Evolutionary conservation across 2,113 vertebrate species (phyloP), one percentile per base, ranked within the genome.

Genomic region (Sturnus vulgaris): DNA sequence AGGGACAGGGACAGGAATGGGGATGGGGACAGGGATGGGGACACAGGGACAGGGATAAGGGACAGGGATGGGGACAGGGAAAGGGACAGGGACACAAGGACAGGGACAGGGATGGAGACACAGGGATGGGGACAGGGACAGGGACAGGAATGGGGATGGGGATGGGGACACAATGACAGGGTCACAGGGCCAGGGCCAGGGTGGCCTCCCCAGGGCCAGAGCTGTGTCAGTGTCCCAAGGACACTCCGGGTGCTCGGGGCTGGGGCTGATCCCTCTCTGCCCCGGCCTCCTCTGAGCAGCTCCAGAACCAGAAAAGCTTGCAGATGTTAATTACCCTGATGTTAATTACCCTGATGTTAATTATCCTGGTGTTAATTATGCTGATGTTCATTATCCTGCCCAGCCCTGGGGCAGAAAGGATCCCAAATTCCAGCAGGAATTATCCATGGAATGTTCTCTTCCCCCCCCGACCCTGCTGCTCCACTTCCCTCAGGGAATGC

Each of bases 401-500:
- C 22, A 46, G 8, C 25, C 18, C 37, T 1, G 2, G 22, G n/a
- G 63, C 55, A 64, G 42, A 5, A 60, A 35, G 10, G 12, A 47
- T 30, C 63, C 81, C 70, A 11, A 4, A 10, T 9, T 3, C 15
- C 49, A 4, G 9, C 75, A 6, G n/a, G 2, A 28, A 25, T 23
- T 22, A 0, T 3, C 39, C 8, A 1, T 0, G 2, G 3, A 15
- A 17, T 5, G 53, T 2, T 23, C 10, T 28, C 25, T 33, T 5
- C n/a, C n/a, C 22, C 7, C 52, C 2, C 9, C 53, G 30, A 4
- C 10, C 25, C 47, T 5, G 50, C 4, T 5, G 2, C 13, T 3
- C 3, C 20, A 0, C 31, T 44, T 16, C 69, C 83, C 50, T 12
- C 37, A 9, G 56, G 73, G 71, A 12, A 17, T 2, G 55, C 69